phyloP scores from a whole-genome alignment of 2,888 invertebrate species.

The Opisthograptis luteolata region DNA sequence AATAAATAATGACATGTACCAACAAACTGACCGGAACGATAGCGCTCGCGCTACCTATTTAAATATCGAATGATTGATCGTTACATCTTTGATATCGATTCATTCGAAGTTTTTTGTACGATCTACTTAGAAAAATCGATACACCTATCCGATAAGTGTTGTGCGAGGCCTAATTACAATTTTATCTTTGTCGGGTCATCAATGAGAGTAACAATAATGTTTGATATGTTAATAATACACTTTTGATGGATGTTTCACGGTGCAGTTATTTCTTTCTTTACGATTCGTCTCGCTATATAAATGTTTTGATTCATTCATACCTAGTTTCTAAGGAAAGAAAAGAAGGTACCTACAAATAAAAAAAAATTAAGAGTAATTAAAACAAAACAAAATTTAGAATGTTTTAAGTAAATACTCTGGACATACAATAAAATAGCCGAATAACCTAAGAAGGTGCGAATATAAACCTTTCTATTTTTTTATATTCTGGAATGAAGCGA shows the following conservation, averaged over 20 bases:
- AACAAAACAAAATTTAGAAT: too few relatives aligned
- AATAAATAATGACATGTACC: slow-evolving; percentile 22
- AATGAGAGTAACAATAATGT: slow-evolving; percentile 65
- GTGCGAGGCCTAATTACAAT: slow-evolving; percentile 78
- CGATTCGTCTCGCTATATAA: too few relatives aligned
- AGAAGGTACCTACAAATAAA: too few relatives aligned
- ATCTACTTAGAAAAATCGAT: slow-evolving; percentile 78
- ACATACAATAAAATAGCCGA: too few relatives aligned
- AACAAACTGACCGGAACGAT: slow-evolving; percentile 40
- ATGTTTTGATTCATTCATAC: too few relatives aligned
- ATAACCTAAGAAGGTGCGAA: too few relatives aligned
- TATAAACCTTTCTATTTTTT: too few relatives aligned
- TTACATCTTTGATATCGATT: slow-evolving; percentile 73
- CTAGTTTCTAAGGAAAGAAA: too few relatives aligned
- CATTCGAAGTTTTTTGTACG: slow-evolving; percentile 69
- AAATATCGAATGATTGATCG: slow-evolving; percentile 80
- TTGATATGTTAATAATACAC: slow-evolving; percentile 78
- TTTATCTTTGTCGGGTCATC: slow-evolving; percentile 77
- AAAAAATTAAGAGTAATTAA: too few relatives aligned
- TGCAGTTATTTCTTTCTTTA: neutral
- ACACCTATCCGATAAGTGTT: slow-evolving; percentile 76
- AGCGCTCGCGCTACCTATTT: slow-evolving; percentile 64
- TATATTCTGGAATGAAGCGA: too few relatives aligned
- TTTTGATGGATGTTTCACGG: slow-evolving; percentile 32
- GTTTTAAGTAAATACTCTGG: too few relatives aligned